Evolutionary conservation across 2,888 invertebrate genomes (phyloP).

Genomic region (Galeopsomyia nigrocyanea): DNA sequence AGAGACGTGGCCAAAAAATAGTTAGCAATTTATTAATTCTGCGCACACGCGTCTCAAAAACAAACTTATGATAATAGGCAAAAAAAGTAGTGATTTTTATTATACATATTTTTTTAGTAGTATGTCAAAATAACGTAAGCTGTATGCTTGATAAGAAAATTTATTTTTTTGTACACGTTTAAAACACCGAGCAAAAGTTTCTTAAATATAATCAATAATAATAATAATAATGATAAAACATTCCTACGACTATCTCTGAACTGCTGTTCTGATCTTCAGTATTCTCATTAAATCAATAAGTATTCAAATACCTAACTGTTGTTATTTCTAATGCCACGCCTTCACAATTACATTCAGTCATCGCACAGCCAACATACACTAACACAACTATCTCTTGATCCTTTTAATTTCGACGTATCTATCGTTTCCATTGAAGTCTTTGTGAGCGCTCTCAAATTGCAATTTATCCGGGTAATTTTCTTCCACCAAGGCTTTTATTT

Average conservation of each 20-base stretch:
- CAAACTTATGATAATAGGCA: neutral
- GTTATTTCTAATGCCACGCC: constrained; percentile 16
- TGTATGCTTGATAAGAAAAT: neutral
- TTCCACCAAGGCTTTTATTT: constrained; percentile 69
- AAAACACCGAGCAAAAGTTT: constrained; percentile 3
- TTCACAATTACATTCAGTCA: constrained; percentile 10
- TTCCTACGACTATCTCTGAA: constrained; percentile 20
- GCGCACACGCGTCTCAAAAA: neutral
- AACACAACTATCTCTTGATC: constrained; percentile 2
- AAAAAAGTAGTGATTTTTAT: neutral
- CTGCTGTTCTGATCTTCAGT: constrained; percentile 27
- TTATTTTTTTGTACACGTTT: constrained; percentile 1
- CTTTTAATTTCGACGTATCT: constrained; percentile 73
- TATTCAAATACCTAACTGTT: neutral
- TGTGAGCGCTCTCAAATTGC: constrained; percentile 67
- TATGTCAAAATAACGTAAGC: too few species aligned
- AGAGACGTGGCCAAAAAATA: neutral
- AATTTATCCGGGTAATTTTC: constrained; percentile 65
- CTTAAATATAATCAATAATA: constrained; percentile 21
- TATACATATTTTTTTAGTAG: neutral
- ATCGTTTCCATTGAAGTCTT: constrained; percentile 72
- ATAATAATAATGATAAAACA: neutral
- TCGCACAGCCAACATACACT: neutral
- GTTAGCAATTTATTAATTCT: neutral
- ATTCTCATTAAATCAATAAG: constrained; percentile 26